phyloP scores from a whole-genome alignment of 2,113 vertebrate genomes.

The Dromaius novaehollandiae region DNA sequence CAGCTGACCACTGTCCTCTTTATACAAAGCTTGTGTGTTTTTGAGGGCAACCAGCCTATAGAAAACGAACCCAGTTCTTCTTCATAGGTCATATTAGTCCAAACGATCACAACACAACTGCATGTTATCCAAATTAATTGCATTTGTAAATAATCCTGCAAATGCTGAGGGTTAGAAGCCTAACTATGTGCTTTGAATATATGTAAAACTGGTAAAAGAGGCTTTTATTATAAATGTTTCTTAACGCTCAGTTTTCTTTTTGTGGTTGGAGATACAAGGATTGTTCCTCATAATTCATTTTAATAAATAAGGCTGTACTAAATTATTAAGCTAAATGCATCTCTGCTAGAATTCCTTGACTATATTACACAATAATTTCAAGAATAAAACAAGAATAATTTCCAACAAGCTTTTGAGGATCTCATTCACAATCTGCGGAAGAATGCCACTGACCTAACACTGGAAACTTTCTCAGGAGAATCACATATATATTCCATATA shows the following conservation, averaged over 20 bases:
- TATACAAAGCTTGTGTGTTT: neutral
- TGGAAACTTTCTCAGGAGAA: neutral
- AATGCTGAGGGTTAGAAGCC: neutral
- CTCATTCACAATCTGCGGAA: neutral
- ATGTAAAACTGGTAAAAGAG: neutral
- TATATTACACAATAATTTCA: neutral
- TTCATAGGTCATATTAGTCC: neutral
- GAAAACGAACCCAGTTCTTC: neutral
- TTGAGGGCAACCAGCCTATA: neutral
- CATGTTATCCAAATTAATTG: neutral
- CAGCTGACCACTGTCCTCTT: neutral
- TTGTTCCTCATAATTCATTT: neutral
- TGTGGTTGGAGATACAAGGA: neutral
- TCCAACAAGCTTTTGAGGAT: neutral
- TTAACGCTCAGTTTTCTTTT: neutral
- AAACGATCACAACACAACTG: neutral
- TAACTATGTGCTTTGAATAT: neutral
- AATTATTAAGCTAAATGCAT: neutral
- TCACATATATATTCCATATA: accelerated
- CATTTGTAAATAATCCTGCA: neutral
- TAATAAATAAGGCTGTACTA: neutral
- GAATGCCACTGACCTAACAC: neutral
- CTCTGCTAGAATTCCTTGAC: neutral
- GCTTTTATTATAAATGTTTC: neutral
- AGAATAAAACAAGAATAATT: neutral